These are phyloP conservation scores for Erebia ligea DNA, from an alignment of 2,888 invertebrate genomes.

Conservation along the genomic window DNA sequence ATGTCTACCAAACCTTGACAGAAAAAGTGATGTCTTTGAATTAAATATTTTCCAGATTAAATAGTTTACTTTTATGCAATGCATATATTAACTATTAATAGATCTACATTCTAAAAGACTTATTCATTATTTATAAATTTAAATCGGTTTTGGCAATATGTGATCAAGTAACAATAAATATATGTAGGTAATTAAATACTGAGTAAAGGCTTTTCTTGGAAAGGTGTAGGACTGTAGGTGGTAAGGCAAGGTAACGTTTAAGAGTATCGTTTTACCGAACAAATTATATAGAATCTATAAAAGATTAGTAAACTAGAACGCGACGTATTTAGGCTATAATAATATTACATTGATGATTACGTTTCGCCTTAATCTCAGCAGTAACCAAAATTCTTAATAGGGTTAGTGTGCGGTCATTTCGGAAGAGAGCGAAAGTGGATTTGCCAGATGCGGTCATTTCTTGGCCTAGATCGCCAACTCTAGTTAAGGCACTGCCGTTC, in stretches of 20 bases:
- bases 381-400: conserved; percentile 41
- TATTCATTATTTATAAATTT: conserved; percentile 3
- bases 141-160: not conserved
- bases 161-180: not conserved
- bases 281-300: not conserved
- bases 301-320: not conserved
- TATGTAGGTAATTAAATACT: not conserved
- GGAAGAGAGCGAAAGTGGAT: conserved; percentile 68
- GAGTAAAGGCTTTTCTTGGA: not conserved
- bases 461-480: conserved; percentile 47
- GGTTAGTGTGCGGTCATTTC: conserved; percentile 51
- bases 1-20: no score
- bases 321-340: not conserved
- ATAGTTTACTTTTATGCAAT: no score
- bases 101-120: not conserved
- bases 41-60: no score
- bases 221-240: no score
- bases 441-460: conserved; percentile 52
- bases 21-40: no score
- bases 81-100: no score
- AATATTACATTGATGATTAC: conserved; percentile 11
- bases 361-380: conserved; percentile 8
- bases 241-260: not conserved
- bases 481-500: conserved; percentile 43
- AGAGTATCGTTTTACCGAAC: not conserved